Percentiles rank a stretch among this genome's conserved stretches.
Evolutionary conservation across 2,797 vertebrate species (phyloP).

Genomic region (Tragelaphus eurycerus): DNA sequence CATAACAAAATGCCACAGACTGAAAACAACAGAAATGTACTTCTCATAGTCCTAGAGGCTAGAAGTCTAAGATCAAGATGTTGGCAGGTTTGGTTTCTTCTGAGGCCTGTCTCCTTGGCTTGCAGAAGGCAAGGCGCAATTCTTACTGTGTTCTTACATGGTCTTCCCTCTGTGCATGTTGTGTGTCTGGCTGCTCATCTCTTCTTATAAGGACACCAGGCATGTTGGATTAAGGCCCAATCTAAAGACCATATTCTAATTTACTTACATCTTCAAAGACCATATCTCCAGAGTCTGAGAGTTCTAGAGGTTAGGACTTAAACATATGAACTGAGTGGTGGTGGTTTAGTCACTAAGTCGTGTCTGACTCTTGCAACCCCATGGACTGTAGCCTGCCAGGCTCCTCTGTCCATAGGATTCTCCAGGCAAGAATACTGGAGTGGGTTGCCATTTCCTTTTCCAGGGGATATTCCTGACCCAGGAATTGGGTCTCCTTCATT

Average conservation of each 20-base stretch:
- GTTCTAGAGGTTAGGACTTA: neutral
- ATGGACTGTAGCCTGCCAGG: neutral
- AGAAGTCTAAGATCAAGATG: neutral
- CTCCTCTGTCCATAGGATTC: neutral
- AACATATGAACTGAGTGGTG: neutral
- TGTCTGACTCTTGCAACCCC: neutral
- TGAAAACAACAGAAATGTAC: neutral
- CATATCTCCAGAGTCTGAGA: neutral
- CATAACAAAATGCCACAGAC: neutral
- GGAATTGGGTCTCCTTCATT: neutral
- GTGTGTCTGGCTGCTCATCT: neutral
- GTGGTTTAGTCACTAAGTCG: accelerated
- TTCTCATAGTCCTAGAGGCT: neutral
- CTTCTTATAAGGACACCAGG: neutral
- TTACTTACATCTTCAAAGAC: neutral
- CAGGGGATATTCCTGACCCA: neutral
- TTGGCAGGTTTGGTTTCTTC: neutral
- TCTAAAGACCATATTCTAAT: neutral
- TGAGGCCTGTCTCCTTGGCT: neutral
- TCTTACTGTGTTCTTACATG: neutral
- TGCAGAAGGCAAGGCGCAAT: accelerated
- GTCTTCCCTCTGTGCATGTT: neutral
- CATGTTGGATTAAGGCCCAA: neutral
- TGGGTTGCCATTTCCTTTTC: neutral
- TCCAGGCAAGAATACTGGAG: neutral